These are phyloP conservation scores for Pseudomyrmex pallidus DNA, from an alignment of 1,140 invertebrate genomes.

Conservation along the genomic window DNA sequence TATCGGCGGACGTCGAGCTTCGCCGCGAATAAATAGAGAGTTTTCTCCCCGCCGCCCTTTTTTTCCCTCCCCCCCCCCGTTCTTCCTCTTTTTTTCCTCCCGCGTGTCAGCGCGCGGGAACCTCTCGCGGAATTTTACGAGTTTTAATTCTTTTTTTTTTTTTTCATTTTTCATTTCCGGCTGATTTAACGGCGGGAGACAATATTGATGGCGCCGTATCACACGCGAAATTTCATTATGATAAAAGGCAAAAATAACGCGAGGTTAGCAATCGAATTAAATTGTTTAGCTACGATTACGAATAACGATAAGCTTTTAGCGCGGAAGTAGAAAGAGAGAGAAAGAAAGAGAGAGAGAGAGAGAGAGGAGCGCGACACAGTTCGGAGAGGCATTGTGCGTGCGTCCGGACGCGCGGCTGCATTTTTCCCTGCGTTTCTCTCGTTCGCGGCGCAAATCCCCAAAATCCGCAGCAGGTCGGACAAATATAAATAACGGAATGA, in stretches of 20 bases:
- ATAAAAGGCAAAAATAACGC: neutral
- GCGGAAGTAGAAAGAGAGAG: neutral
- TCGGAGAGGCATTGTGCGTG: slow-evolving; percentile 1
- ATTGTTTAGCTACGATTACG: slow-evolving; percentile 10
- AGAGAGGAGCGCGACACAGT: slow-evolving; percentile 1
- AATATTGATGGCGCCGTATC: neutral
- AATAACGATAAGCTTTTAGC: slow-evolving; percentile 20
- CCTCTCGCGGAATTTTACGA: neutral
- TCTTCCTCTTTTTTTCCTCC: neutral
- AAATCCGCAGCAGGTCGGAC: slow-evolving; percentile 75
- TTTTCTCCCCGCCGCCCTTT: slow-evolving; percentile 37
- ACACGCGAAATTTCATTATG: neutral
- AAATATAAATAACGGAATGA: slow-evolving; percentile 84
- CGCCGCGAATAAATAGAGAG: slow-evolving; percentile 78
- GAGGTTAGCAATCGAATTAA: neutral
- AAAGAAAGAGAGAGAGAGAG: no score
- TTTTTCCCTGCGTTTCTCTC: slow-evolving; percentile 50
- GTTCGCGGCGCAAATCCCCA: slow-evolving; percentile 61
- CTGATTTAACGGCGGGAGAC: neutral
- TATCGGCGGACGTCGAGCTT: slow-evolving; percentile 70
- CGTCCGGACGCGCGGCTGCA: slow-evolving; percentile 43
- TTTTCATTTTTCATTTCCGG: neutral
- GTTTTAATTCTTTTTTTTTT: slow-evolving; percentile 8
- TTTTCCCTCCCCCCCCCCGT: no score
- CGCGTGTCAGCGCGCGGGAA: no score